Evolutionary conservation across 1,140 invertebrate species (phyloP), one percentile per base, ranked within the genome.

Genomic region (Anastrepha obliqua): DNA sequence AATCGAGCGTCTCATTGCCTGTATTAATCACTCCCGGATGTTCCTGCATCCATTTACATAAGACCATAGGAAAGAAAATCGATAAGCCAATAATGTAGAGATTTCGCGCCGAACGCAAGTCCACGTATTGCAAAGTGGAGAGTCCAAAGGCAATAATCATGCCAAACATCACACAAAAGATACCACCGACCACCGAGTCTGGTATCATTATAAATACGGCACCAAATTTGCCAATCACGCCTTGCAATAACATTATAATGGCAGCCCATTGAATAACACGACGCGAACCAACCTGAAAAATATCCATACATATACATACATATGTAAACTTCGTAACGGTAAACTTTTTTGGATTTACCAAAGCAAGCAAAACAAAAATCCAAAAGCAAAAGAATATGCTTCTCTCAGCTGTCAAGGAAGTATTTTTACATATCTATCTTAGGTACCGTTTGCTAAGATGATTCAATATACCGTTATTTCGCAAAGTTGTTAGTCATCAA

Each of bases 191-290:
- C n/a, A 98, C 96, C 0, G 97, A 97, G 90, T 97, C 96, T 3
- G 98, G 97, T 87, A 98, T 98, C 85, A 97, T 97, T 70, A 98
- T 97, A 91, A 98, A 98, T 5, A 97, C 93, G 0, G 97, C 97
- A 11, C 97, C 97, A 90, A 98, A 95, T 93, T 98, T 97, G 65
- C 96, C 96, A 78, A 98, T 95, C 5, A 97, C 91, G 0, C 97
- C 97, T 91, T 97, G 96, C 1, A 97, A 86, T 1, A 98, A 94
- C 96, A 98, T 97, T 11, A 98, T 93, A 0, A 95, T 89, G 2
- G 96, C 96, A 0, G 97, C 96, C 93, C 95, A 96, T 89, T 98
- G 97, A 62, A 98, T 97, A 7, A 98, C 97, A 88, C 97, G 94
- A n/a, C 97, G 94, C 67, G 97, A 97, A 1, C 97, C 97, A 67